phyloP scores from a whole-genome alignment of 1,140 invertebrate species.

The Lycorma delicatula region DNA sequence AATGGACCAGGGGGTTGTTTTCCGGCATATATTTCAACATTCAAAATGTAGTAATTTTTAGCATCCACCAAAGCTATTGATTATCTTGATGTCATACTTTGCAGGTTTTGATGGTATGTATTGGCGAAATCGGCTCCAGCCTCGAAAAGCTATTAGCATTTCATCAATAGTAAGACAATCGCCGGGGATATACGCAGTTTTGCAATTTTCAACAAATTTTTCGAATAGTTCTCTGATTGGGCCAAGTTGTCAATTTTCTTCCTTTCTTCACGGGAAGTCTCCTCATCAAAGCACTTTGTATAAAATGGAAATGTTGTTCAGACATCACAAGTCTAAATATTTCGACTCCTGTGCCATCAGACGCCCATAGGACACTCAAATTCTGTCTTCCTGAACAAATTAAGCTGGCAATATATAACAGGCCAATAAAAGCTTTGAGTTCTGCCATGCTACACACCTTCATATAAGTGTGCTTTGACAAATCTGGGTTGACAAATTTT shows the following conservation, averaged over 20 bases:
- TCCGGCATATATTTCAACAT: constrained; percentile 30
- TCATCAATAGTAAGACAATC: constrained; percentile 31
- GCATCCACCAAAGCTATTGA: constrained; percentile 25
- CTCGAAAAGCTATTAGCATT: constrained; percentile 35
- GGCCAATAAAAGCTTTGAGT: no score
- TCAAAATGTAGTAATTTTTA: constrained; percentile 28
- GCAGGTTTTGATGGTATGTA: constrained; percentile 40
- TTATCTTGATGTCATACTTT: constrained; percentile 39
- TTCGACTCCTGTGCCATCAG: no score
- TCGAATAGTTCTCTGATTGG: constrained; percentile 25
- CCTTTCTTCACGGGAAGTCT: no score
- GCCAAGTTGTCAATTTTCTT: constrained; percentile 22
- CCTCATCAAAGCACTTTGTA: no score
- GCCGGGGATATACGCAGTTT: constrained; percentile 23
- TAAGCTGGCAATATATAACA: no score
- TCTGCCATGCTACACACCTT: no score
- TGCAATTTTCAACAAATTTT: constrained; percentile 27
- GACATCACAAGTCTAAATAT: no score
- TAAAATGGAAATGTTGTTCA: no score
- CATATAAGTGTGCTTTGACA: no score
- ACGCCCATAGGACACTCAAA: no score
- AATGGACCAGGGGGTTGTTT: constrained; percentile 15
- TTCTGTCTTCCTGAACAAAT: no score
- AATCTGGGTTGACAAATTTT: no score
- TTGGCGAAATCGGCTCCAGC: constrained; percentile 34